Evolutionary conservation across 1,140 invertebrate species (phyloP).

Genomic region (Pseudomyrmex dendroicus): DNA sequence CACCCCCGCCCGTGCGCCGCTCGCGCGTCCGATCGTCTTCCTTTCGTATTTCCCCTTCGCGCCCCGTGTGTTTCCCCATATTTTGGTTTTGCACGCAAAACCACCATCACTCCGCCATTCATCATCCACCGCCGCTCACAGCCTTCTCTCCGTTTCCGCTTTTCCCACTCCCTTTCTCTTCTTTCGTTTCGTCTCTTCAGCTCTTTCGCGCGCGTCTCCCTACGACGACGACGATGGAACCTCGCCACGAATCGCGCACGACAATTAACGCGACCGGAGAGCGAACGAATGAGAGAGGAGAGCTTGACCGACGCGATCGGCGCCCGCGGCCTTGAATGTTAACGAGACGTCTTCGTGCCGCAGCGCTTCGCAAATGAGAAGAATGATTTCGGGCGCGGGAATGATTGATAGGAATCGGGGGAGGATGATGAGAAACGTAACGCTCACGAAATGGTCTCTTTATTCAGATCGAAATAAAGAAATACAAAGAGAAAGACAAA

Average conservation of each 20-base stretch:
- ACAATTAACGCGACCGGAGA: slow-evolving; percentile 26
- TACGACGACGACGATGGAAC: slow-evolving; percentile 4
- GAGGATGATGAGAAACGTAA: neutral
- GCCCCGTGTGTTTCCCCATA: slow-evolving; percentile 57
- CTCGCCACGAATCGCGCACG: slow-evolving; percentile 18
- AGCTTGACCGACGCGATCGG: neutral
- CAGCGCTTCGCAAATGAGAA: slow-evolving; percentile 5
- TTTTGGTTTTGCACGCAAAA: slow-evolving; percentile 82
- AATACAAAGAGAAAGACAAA: neutral
- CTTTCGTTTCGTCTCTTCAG: slow-evolving; percentile 1
- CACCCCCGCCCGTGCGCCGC: slow-evolving; percentile 53
- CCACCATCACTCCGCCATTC: slow-evolving; percentile 83
- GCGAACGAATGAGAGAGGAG: neutral
- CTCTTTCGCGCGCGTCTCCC: slow-evolving; percentile 25
- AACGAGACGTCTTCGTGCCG: slow-evolving; percentile 17
- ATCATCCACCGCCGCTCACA: slow-evolving; percentile 77
- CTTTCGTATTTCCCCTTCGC: slow-evolving; percentile 67
- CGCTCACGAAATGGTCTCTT: neutral
- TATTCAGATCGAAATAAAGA: neutral
- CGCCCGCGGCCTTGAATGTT: slow-evolving; percentile 9
- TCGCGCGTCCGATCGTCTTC: slow-evolving; percentile 55
- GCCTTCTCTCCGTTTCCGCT: slow-evolving; percentile 66
- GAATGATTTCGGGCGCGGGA: neutral
- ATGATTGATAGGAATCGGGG: slow-evolving; percentile 46
- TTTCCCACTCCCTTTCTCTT: slow-evolving; percentile 19